A percentile compares a stretch with the other conserved stretches of the same genome.
Conservation (phyloP, 1,140 invertebrate genomes). For the Druon quercuslanigerum region DNA sequence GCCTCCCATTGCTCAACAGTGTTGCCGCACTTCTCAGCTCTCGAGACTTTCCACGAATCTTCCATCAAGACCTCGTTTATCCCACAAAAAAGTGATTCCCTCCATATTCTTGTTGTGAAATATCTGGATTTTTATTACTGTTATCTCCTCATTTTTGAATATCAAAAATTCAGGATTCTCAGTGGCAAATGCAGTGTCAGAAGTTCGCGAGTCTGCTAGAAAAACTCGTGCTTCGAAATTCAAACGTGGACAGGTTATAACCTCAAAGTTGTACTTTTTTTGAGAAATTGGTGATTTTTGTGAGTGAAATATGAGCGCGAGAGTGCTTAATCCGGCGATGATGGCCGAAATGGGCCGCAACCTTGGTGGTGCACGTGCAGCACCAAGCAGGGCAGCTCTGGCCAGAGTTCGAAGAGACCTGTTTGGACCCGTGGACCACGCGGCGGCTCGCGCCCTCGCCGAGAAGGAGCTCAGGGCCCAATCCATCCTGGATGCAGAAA, state of each 20-base stretch:
- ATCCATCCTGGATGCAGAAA: constrained; percentile 67
- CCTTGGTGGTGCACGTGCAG: constrained; percentile 59
- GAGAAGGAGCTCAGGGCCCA: constrained; percentile 72
- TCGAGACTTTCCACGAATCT: constrained; percentile 28
- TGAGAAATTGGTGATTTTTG: constrained; percentile 37
- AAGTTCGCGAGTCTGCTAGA: neutral
- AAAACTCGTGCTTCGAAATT: neutral
- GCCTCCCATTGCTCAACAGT: constrained; percentile 34
- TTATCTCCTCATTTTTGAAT: neutral
- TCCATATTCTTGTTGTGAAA: constrained; percentile 24
- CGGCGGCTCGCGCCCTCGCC: constrained; percentile 70
- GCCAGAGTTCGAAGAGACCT: constrained; percentile 73
- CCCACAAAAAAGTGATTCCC: constrained; percentile 12
- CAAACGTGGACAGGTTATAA: neutral
- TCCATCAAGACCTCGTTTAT: constrained; percentile 30
- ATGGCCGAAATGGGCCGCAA: constrained; percentile 73
- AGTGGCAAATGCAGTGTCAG: constrained; percentile 5
- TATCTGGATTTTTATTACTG: constrained; percentile 20
- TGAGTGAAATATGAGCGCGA: constrained; percentile 71
- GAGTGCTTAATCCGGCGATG: constrained; percentile 74
- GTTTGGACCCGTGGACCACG: constrained; percentile 77
- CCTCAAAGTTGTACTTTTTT: neutral
- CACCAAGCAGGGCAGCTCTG: constrained; percentile 65
- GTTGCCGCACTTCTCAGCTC: constrained; percentile 35
- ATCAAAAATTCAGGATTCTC: neutral